Evolutionary conservation across 2,797 vertebrate species (phyloP).

Genomic region (Melanitta fusca): DNA sequence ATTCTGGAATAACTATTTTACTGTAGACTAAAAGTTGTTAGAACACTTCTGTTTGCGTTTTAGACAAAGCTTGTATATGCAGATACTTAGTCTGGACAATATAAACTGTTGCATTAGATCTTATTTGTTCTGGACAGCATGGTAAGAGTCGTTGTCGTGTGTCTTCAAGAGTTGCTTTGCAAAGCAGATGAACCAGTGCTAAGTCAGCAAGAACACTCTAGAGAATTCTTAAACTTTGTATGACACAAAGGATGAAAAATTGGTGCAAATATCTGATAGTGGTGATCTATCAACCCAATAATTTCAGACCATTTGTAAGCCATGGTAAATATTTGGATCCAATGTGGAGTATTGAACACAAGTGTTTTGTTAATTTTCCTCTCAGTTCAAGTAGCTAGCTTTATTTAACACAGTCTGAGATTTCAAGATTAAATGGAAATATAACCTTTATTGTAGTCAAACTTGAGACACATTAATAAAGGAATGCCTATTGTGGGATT

Average conservation of each 20-base stretch:
- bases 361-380: neutral
- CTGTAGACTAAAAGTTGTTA: neutral
- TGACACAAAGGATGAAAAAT: neutral
- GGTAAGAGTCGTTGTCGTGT: neutral
- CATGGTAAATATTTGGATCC: neutral
- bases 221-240: neutral
- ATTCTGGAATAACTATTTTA: neutral
- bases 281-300: neutral
- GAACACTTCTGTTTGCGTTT: neutral
- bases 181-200: neutral
- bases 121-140: neutral
- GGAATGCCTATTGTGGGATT: neutral
- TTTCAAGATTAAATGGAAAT: neutral
- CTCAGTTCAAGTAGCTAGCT: neutral
- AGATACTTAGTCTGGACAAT: neutral
- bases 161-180: neutral
- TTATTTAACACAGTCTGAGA: neutral
- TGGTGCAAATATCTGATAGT: neutral
- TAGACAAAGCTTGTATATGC: neutral
- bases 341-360: neutral
- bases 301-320: neutral
- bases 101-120: neutral
- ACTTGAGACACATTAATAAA: neutral
- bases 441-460: neutral
- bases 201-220: neutral